phyloP scores from a whole-genome alignment of 2,113 vertebrate species.

The Thamnaconus septentrionalis region DNA sequence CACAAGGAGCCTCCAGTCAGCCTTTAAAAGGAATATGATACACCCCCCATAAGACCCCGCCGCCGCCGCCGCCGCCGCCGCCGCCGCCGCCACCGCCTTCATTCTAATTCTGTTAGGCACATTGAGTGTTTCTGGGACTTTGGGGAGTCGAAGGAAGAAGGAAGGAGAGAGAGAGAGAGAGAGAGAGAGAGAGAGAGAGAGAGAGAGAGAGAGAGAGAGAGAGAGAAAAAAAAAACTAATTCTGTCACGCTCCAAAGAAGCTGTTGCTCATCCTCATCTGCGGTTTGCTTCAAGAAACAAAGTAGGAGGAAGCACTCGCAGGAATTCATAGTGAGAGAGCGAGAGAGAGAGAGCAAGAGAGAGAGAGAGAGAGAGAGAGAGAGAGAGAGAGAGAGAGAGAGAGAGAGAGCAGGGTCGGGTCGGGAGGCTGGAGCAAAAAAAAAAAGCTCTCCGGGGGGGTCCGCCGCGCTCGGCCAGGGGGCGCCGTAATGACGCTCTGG shows the following conservation, averaged over 20 bases:
- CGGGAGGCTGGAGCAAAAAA: neutral
- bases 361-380: too few species aligned
- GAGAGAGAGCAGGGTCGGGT: too few species aligned
- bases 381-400: too few species aligned
- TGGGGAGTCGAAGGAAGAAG: neutral
- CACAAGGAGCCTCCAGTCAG: slow-evolving; percentile 67
- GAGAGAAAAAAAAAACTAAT: slow-evolving; percentile 15
- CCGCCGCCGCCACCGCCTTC: slow-evolving; percentile 30
- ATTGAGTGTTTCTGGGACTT: slow-evolving; percentile 58
- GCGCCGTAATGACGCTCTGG: too few species aligned
- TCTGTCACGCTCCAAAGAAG: slow-evolving; percentile 38
- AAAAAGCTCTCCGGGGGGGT: slow-evolving; percentile 8
- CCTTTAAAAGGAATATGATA: slow-evolving; percentile 65
- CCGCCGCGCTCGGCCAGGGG: too few species aligned
- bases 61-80: slow-evolving; percentile 6
- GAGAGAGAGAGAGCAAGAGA: too few species aligned
- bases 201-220: too few species aligned
- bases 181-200: too few species aligned
- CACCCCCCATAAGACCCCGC: slow-evolving; percentile 59
- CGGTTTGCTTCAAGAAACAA: slow-evolving; percentile 27
- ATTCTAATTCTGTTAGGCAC: slow-evolving; percentile 68
- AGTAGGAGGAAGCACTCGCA: slow-evolving; percentile 10
- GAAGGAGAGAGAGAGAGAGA: too few species aligned
- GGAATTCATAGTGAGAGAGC: slow-evolving; percentile 26
- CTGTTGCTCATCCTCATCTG: slow-evolving; percentile 34